A percentile compares a stretch with the other conserved stretches of the same genome.
Evolutionary conservation across 37 sponge, comb jelly and placozoan genomes (phyloP).

Genomic region (Tethya wilhelma): DNA sequence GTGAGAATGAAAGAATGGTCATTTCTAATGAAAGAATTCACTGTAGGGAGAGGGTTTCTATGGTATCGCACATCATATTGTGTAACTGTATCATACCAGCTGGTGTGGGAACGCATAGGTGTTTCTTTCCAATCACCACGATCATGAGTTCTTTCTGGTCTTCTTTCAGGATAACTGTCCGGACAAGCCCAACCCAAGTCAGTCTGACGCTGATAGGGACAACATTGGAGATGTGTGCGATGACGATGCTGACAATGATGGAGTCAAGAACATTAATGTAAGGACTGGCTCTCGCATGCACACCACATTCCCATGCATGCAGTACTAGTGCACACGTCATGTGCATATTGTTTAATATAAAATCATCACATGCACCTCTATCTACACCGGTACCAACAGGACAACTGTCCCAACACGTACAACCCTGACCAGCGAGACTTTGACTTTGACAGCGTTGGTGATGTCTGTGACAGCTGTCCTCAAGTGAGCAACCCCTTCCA

Average conservation of each 20-base stretch:
- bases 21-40: no score
- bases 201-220: constrained; percentile 79
- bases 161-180: constrained; percentile 82
- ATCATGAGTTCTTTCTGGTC: background rate
- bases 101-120: no score
- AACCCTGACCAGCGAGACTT: constrained; percentile 68
- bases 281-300: no score
- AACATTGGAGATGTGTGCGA: constrained; percentile 82
- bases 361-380: background rate
- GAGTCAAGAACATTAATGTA: constrained; percentile 55
- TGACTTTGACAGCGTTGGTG: constrained; percentile 81
- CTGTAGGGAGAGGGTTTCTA: no score
- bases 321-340: background rate
- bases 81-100: no score
- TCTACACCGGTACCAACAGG: constrained; percentile 21
- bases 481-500: constrained; percentile 60
- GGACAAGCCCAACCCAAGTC: constrained; percentile 66
- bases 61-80: no score
- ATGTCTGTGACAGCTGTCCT: constrained; percentile 90
- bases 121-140: no score
- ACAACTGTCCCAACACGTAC: constrained; percentile 60
- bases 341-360: background rate
- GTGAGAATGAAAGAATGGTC: no score
- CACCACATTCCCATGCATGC: background rate
- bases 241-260: constrained; percentile 76